phyloP scores from a whole-genome alignment of 2,888 invertebrate genomes.

The Cryptocephalus moraei region DNA sequence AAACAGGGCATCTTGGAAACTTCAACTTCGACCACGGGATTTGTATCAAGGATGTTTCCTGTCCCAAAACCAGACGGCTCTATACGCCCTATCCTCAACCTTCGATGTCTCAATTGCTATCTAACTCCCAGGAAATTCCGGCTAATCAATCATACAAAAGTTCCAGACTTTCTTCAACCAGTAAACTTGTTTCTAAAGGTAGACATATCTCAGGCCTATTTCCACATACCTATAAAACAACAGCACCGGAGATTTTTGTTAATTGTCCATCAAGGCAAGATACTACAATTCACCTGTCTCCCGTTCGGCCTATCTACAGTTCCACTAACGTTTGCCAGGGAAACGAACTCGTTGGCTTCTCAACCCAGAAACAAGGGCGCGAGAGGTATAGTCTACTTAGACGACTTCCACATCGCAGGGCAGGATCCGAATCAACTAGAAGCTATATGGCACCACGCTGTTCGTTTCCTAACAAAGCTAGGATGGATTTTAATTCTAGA shows the following conservation, averaged over 20 bases:
- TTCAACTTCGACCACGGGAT: too few species aligned
- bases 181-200: conserved; percentile 6
- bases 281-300: conserved; percentile 12
- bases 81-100: conserved; percentile 9
- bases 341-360: conserved; percentile 10
- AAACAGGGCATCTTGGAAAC: too few species aligned
- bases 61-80: conserved; percentile 9
- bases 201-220: conserved; percentile 9
- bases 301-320: conserved; percentile 13
- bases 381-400: conserved; percentile 11
- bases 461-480: conserved; percentile 3
- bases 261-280: conserved; percentile 3
- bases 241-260: conserved; percentile 9
- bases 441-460: conserved; percentile 1
- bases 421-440: conserved; percentile 3
- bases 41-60: conserved; percentile 10
- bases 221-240: conserved; percentile 9
- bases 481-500: conserved; percentile 11
- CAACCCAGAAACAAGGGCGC: conserved; percentile 5
- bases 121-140: conserved; percentile 8
- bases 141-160: conserved; percentile 8
- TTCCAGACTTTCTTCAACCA: conserved; percentile 7
- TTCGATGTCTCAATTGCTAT: conserved; percentile 7
- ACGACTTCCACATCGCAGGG: conserved; percentile 11
- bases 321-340: conserved; percentile 6